Evolutionary conservation across 2,888 invertebrate genomes (phyloP).

Genomic region (Harpalus rufipes): DNA sequence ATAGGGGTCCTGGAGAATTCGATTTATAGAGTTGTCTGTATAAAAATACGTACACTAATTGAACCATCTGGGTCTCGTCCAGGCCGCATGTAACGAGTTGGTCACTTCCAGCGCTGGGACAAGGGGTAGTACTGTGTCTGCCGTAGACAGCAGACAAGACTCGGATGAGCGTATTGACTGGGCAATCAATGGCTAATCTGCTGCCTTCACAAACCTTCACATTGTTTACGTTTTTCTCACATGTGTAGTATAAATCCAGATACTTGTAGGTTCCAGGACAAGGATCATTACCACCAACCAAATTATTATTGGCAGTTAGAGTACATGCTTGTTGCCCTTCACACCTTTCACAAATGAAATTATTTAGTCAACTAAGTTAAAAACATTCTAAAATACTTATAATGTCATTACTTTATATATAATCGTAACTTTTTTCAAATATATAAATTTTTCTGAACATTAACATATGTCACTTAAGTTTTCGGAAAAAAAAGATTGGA

Average conservation of each 20-base stretch:
- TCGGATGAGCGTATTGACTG: neutral
- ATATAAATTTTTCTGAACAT: too few species aligned
- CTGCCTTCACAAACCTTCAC: neutral
- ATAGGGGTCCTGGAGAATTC: too few species aligned
- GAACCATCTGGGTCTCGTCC: too few species aligned
- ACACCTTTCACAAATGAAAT: neutral
- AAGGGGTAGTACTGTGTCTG: neutral
- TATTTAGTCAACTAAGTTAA: too few species aligned
- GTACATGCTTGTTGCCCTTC: neutral
- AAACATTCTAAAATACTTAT: too few species aligned
- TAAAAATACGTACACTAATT: too few species aligned
- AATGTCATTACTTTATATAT: too few species aligned
- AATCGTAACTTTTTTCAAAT: too few species aligned
- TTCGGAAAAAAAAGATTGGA: too few species aligned
- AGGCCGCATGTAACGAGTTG: too few species aligned
- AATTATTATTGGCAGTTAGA: neutral
- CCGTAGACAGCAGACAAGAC: neutral
- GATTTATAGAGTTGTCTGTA: too few species aligned
- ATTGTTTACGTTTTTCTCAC: neutral
- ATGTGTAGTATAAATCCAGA: neutral
- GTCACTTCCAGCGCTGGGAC: neutral
- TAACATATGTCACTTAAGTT: too few species aligned
- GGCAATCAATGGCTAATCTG: neutral
- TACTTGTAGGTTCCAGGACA: neutral
- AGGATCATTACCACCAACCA: neutral